Evolutionary conservation across 1,140 invertebrate genomes (phyloP), one percentile per base, ranked within the genome.

Genomic region (Plutomurus gul): DNA sequence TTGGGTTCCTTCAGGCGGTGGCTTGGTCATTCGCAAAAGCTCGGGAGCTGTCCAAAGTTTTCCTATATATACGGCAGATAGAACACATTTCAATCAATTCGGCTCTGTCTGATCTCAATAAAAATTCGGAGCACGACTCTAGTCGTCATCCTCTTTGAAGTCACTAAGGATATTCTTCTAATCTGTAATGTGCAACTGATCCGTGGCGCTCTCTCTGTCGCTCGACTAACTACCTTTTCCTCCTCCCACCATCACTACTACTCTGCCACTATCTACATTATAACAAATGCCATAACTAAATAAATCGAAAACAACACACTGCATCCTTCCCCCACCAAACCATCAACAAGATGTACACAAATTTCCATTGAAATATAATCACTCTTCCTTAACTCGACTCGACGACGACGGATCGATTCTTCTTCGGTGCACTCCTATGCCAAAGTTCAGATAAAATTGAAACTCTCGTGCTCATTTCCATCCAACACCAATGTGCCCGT

Each of bases 11-110:
- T 93, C 91, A 0, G 90, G 89, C 8, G 92, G 90, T 36, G 90
- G 87, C 40, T 87, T 84, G 16, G 92, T 87, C 86, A 93, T 89
- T 39, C 94, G 88, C 22, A 99, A 87, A 2, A 98, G 85, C 86
- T 99, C 97, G 0, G 97, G 97, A 1, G 96, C 92, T 4, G 95
- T 97, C 96, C 96, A 99, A 11, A 98, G 86, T 81, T 92, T 90
- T 84, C 90, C 94, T 96, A 84, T n/a, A n/a, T n/a, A n/a, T n/a
- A n/a, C n/a, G n/a, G n/a, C n/a, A n/a, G 39, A 86, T 86, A 73
- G 13, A 46, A 30, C 37, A 82, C 36, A 79, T 49, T 72, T 40
- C 18, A 27, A 60, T 77, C 25, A 78, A 20, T 70, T 20, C 36
- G 25, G 11, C 8, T 40, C 33, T 22, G 27, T 33, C 43, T 13